phyloP scores from a whole-genome alignment of 2,797 vertebrate genomes.

The Oreochromis mossambicus region DNA sequence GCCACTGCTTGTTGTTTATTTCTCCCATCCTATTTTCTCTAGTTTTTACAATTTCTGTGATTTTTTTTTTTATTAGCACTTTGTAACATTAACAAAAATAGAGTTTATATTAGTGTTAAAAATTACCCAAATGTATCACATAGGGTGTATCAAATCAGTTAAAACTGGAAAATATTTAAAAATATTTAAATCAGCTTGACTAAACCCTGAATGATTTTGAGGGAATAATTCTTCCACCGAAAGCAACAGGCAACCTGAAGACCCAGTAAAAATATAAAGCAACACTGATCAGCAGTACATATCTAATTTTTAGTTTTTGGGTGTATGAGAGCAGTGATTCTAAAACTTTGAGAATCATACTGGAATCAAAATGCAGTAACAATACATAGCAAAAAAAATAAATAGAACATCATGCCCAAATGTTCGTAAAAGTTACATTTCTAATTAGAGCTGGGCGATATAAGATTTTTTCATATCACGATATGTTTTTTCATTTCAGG shows the following conservation, averaged over 20 bases:
- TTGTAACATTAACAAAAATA: not conserved
- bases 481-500: too few relatives aligned
- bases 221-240: conserved; percentile 29
- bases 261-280: not conserved
- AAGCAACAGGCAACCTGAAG: conserved; percentile 46
- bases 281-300: not conserved
- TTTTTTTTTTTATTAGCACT: not conserved
- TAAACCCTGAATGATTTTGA: not conserved
- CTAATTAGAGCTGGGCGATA: not conserved
- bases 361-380: conserved; percentile 1
- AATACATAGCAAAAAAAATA: not conserved
- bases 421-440: not conserved
- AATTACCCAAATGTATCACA: not conserved
- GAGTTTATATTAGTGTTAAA: not conserved
- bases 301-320: not conserved
- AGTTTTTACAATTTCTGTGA: not conserved
- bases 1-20: not conserved
- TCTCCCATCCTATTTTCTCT: not conserved
- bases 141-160: not conserved
- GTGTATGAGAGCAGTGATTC: not conserved
- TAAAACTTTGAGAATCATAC: not conserved
- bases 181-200: not conserved
- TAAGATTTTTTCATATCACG: too few relatives aligned
- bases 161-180: not conserved
- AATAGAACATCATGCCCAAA: conserved; percentile 4